Evolutionary conservation across 2,113 vertebrate genomes (phyloP).

Genomic region (Myanophis thanlyinensis): DNA sequence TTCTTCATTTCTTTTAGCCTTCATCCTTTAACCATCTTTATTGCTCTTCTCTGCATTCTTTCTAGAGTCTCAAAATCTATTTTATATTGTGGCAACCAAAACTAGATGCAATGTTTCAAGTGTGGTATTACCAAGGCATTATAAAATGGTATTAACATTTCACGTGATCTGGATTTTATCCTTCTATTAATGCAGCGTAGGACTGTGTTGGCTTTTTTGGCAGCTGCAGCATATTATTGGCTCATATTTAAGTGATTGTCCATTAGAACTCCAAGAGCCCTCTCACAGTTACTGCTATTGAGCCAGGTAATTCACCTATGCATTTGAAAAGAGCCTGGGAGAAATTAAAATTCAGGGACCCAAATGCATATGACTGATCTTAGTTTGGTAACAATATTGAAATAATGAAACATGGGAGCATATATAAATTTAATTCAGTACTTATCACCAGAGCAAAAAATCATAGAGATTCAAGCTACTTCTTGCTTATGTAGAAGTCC

Average conservation of each 20-base stretch:
- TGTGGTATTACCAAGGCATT: neutral
- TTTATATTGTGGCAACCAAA: neutral
- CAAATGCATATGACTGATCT: neutral
- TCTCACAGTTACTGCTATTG: neutral
- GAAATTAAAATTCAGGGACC: neutral
- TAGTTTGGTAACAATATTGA: neutral
- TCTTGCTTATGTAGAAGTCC: neutral
- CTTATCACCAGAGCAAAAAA: neutral
- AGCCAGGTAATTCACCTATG: neutral
- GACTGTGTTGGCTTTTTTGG: neutral
- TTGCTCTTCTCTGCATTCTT: neutral
- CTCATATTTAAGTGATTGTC: neutral
- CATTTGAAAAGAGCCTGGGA: neutral
- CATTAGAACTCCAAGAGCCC: neutral
- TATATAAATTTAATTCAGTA: neutral
- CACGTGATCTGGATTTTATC: neutral
- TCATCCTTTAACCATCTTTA: neutral
- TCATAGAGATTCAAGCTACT: neutral
- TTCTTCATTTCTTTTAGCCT: neutral
- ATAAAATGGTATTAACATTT: neutral
- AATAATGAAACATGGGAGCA: neutral
- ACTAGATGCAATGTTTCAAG: neutral
- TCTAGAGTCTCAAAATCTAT: neutral
- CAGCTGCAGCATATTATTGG: neutral
- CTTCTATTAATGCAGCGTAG: neutral